Evolutionary conservation across 1,140 invertebrate species (phyloP).

Genomic region (Zaprionus gabonicus): DNA sequence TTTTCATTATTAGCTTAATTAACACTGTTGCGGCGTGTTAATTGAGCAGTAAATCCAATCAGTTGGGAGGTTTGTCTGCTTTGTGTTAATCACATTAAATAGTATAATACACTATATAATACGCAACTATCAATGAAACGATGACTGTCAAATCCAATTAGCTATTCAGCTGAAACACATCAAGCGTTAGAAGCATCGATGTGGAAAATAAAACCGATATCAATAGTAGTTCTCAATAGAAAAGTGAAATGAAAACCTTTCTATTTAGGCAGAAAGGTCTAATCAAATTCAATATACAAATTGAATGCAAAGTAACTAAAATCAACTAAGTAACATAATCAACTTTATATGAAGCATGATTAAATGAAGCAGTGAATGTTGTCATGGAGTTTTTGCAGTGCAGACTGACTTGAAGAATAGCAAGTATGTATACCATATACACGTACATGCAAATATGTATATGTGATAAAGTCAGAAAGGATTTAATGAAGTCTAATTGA

Average conservation of each 20-base stretch:
- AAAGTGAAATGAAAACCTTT: neutral
- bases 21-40: neutral
- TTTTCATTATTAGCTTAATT: neutral
- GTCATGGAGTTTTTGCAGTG: neutral
- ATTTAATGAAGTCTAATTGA: constrained; percentile 16
- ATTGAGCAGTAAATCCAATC: neutral
- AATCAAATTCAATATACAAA: neutral
- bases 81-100: constrained; percentile 32
- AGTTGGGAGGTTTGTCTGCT: neutral
- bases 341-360: neutral
- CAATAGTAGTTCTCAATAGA: constrained; percentile 31
- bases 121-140: constrained; percentile 1
- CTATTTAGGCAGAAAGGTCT: neutral
- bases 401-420: neutral
- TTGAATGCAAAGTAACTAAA: neutral
- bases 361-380: neutral
- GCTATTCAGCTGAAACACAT: constrained; percentile 26
- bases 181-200: constrained; percentile 32
- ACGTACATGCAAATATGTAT: neutral
- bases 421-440: neutral
- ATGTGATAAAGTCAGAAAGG: neutral
- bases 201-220: constrained; percentile 45
- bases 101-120: constrained; percentile 16
- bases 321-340: neutral
- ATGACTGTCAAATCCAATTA: constrained; percentile 27